A percentile compares a stretch with the other conserved stretches of the same genome.
phyloP scores from a whole-genome alignment of 2,113 vertebrate genomes.

The Eolophus roseicapilla region DNA sequence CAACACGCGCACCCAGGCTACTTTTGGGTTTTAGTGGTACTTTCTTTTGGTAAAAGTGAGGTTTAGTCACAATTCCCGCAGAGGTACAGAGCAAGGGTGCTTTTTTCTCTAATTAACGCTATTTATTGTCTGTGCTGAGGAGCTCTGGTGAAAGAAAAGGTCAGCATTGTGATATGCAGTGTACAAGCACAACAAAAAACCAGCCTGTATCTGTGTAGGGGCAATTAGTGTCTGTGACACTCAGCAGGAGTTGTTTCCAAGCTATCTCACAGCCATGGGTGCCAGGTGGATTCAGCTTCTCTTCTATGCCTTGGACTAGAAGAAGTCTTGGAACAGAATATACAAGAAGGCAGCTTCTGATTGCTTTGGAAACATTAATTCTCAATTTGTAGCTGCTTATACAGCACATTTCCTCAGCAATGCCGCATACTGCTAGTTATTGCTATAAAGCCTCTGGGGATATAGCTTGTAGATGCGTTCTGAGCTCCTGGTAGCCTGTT shows the following conservation, averaged over 20 bases:
- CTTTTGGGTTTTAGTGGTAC: neutral
- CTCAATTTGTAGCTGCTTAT: neutral
- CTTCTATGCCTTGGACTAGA: neutral
- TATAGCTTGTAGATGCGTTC: neutral
- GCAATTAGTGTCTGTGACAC: neutral
- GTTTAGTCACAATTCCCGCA: neutral
- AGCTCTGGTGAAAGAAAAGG: neutral
- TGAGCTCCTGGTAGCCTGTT: neutral
- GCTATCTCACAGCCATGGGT: neutral
- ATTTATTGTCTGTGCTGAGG: constrained; percentile 1
- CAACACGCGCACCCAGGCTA: neutral
- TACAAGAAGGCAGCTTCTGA: neutral
- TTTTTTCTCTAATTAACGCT: neutral
- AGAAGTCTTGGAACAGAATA: neutral
- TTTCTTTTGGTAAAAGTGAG: neutral
- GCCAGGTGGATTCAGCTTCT: neutral
- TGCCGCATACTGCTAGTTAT: neutral
- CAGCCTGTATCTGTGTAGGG: neutral
- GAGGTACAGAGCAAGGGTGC: neutral
- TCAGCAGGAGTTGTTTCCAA: neutral
- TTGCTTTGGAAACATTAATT: neutral
- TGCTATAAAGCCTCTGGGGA: neutral
- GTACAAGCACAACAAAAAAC: neutral
- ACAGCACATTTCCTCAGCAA: neutral
- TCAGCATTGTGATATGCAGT: neutral